A percentile compares a stretch with the other conserved stretches of the same genome.
Conservation (phyloP, 2,888 invertebrate species). For the Chymomyza fuscimana region DNA sequence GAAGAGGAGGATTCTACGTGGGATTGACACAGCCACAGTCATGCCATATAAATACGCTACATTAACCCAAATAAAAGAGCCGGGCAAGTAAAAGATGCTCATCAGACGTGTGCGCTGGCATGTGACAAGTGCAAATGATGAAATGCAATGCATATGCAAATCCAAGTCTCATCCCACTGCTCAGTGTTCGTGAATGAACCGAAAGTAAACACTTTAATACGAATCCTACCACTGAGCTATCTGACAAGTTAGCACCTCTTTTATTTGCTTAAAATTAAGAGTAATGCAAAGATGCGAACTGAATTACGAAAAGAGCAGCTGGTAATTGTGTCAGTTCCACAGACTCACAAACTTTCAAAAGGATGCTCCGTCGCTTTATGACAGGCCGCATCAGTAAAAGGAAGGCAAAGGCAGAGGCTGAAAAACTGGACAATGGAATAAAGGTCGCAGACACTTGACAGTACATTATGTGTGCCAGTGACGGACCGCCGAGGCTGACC, state of each 20-base stretch:
- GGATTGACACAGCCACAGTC: conserved; percentile 29
- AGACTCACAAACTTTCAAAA: conserved; percentile 28
- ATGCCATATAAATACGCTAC: conserved; percentile 40
- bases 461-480: conserved; percentile 71
- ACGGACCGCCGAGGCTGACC: conserved; percentile 20
- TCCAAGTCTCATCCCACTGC: conserved; percentile 2
- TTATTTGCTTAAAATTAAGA: conserved; percentile 57
- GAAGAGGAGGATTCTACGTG: conserved; percentile 9
- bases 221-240: not conserved
- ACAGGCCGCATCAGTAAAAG: conserved; percentile 34
- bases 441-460: conserved; percentile 71
- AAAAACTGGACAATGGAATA: conserved; percentile 29
- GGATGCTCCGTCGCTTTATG: conserved; percentile 42
- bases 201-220: not conserved
- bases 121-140: conserved; percentile 51
- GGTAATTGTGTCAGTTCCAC: conserved; percentile 19
- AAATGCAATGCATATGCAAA: conserved; percentile 7
- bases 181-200: too few relatives aligned
- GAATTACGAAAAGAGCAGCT: conserved; percentile 41
- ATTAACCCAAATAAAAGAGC: conserved; percentile 71
- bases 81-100: conserved; percentile 54
- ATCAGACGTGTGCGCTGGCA: conserved; percentile 42
- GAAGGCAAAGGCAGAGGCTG: conserved; percentile 23
- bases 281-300: conserved; percentile 39
- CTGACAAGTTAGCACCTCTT: conserved; percentile 27